Conservation (phyloP, 2,797 vertebrate species). For the Acipenser transmontanus region DNA sequence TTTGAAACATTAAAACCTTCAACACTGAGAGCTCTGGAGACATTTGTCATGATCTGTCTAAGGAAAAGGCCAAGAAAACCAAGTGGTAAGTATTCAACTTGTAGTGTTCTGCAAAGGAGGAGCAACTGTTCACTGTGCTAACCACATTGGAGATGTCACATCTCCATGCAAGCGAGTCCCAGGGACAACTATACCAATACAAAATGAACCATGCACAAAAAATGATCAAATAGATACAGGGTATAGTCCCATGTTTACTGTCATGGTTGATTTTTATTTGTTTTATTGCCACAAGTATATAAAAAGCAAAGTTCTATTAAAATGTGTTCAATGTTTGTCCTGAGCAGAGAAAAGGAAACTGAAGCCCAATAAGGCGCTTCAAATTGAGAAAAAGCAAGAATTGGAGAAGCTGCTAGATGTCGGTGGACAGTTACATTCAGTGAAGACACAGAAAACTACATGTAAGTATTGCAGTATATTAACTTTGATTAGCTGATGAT, state of each 20-base stretch:
- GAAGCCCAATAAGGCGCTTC: slow-evolving; percentile 48
- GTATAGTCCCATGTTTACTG: too few relatives aligned
- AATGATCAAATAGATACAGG: too few relatives aligned
- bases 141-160: too few relatives aligned
- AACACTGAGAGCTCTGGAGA: slow-evolving; percentile 75
- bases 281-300: too few relatives aligned
- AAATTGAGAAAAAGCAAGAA: slow-evolving; percentile 49
- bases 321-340: slow-evolving; percentile 8
- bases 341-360: slow-evolving; percentile 52
- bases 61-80: slow-evolving; percentile 55
- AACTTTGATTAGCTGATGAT: neutral
- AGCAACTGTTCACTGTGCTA: too few relatives aligned
- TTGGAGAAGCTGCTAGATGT: slow-evolving; percentile 46
- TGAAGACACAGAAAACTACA: slow-evolving; percentile 43
- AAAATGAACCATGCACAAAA: too few relatives aligned
- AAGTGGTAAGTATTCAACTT: slow-evolving; percentile 49
- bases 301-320: too few relatives aligned
- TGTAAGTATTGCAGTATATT: slow-evolving; percentile 45
- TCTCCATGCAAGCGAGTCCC: too few relatives aligned
- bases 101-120: too few relatives aligned
- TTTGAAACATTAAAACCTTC: slow-evolving; percentile 78
- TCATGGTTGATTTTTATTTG: too few relatives aligned
- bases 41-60: slow-evolving; percentile 67
- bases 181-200: too few relatives aligned
- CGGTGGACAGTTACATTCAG: slow-evolving; percentile 43